phyloP scores from a whole-genome alignment of 2,888 invertebrate species.

The Netelia melanura region DNA sequence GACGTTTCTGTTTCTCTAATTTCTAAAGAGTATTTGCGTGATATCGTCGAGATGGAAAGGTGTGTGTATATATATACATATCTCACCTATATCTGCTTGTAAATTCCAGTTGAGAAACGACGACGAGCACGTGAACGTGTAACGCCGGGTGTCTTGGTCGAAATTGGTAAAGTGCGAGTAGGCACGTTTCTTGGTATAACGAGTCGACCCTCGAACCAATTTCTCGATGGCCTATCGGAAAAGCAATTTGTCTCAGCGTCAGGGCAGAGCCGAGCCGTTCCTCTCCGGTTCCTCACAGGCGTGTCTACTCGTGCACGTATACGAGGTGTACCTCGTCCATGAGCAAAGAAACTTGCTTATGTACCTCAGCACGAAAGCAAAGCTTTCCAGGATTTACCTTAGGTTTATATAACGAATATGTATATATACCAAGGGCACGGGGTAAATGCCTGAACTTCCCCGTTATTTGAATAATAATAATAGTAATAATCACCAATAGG shows the following conservation, averaged over 20 bases:
- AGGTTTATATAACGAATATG: slow-evolving; percentile 3
- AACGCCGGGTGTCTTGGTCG: slow-evolving; percentile 29
- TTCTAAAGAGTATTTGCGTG: background rate
- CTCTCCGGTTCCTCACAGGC: slow-evolving; percentile 22
- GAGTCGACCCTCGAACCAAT: slow-evolving; percentile 57
- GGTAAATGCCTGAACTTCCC: slow-evolving; percentile 10
- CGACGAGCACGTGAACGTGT: background rate
- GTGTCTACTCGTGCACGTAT: slow-evolving; percentile 4
- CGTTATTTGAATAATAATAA: slow-evolving; percentile 28
- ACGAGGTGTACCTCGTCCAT: too few species aligned
- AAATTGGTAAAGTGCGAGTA: slow-evolving; percentile 56
- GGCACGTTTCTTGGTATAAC: slow-evolving; percentile 58
- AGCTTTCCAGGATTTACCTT: slow-evolving; percentile 9
- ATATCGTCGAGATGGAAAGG: background rate
- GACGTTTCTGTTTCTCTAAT: background rate
- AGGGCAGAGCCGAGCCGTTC: slow-evolving; percentile 33
- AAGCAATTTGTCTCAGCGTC: slow-evolving; percentile 66
- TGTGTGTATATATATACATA: slow-evolving; percentile 22
- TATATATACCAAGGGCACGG: background rate
- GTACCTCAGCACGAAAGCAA: slow-evolving; percentile 19
- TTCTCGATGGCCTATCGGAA: slow-evolving; percentile 63
- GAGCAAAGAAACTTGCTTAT: background rate
- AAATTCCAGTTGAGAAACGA: slow-evolving; percentile 30
- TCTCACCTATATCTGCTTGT: slow-evolving; percentile 32
- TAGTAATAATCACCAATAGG: slow-evolving; percentile 6